Percentiles rank a stretch among this genome's conserved stretches.
Conservation (phyloP, 1,140 invertebrate genomes). For the Cotesia glomerata region DNA sequence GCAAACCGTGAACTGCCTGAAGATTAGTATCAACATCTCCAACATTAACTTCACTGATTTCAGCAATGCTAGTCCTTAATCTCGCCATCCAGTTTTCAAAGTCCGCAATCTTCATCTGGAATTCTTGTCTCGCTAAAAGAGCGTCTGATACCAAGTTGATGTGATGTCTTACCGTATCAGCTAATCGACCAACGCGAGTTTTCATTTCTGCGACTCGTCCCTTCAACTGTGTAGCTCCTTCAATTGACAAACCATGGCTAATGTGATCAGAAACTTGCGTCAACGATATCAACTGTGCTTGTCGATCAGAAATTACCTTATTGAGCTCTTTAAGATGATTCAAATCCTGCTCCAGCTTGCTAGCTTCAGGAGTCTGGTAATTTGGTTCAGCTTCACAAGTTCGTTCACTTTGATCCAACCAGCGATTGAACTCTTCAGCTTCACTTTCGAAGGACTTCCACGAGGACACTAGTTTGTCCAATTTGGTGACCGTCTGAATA, state of each 20-base stretch:
- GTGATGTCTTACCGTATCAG: slow-evolving; percentile 74
- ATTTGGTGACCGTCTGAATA: slow-evolving; percentile 74
- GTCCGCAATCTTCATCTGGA: slow-evolving; percentile 79
- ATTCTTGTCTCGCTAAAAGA: slow-evolving; percentile 81
- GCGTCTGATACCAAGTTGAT: slow-evolving; percentile 82
- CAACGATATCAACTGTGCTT: slow-evolving; percentile 78
- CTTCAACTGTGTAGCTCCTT: slow-evolving; percentile 76
- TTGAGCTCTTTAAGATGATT: slow-evolving; percentile 77
- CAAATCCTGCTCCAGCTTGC: slow-evolving; percentile 76
- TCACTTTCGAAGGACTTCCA: slow-evolving; percentile 83
- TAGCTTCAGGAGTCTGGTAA: slow-evolving; percentile 71
- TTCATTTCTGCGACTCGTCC: slow-evolving; percentile 76
- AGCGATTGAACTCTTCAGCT: slow-evolving; percentile 73
- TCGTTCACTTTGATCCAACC: slow-evolving; percentile 74
- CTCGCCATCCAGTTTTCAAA: slow-evolving; percentile 86
- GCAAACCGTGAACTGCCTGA: slow-evolving; percentile 78
- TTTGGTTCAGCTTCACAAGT: slow-evolving; percentile 64
- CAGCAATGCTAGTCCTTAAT: slow-evolving; percentile 74
- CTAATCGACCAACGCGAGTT: slow-evolving; percentile 71
- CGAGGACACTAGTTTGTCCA: slow-evolving; percentile 78
- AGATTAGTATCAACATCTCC: slow-evolving; percentile 80
- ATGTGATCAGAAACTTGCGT: slow-evolving; percentile 82
- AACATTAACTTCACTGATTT: slow-evolving; percentile 79
- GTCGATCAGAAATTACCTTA: slow-evolving; percentile 81
- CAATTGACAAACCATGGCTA: slow-evolving; percentile 75